Conservation (phyloP, 2,888 invertebrate species). For the Drosophila nigricruria region DNA sequence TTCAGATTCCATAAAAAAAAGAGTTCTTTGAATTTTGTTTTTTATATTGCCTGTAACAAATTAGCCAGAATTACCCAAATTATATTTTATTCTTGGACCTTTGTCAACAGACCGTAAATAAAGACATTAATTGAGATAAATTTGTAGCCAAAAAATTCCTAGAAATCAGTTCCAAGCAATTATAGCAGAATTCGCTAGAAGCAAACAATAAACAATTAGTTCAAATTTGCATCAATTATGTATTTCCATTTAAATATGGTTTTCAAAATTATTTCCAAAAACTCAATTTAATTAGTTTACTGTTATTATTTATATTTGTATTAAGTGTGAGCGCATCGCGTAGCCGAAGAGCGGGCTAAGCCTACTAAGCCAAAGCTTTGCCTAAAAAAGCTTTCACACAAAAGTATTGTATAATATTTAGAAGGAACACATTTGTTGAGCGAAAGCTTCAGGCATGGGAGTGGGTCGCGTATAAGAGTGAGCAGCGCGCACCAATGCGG, state of each 20-base stretch:
- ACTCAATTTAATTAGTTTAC: background rate
- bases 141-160: background rate
- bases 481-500: background rate
- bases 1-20: background rate
- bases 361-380: slow-evolving; percentile 29
- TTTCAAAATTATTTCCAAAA: background rate
- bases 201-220: slow-evolving; percentile 2
- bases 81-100: background rate
- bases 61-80: background rate
- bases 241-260: background rate
- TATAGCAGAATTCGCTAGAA: background rate
- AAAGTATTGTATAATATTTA: slow-evolving; percentile 44
- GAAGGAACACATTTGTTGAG: slow-evolving; percentile 31
- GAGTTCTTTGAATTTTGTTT: background rate
- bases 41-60: background rate
- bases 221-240: slow-evolving; percentile 5
- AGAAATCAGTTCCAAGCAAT: slow-evolving; percentile 4
- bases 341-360: slow-evolving; percentile 7
- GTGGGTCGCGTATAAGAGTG: slow-evolving; percentile 39
- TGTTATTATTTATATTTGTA: background rate
- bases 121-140: background rate
- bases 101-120: background rate
- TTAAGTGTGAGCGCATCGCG: background rate
- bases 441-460: slow-evolving; percentile 32
- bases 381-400: slow-evolving; percentile 37